phyloP scores from a whole-genome alignment of 2,113 vertebrate species.

The Montifringilla adamsi region DNA sequence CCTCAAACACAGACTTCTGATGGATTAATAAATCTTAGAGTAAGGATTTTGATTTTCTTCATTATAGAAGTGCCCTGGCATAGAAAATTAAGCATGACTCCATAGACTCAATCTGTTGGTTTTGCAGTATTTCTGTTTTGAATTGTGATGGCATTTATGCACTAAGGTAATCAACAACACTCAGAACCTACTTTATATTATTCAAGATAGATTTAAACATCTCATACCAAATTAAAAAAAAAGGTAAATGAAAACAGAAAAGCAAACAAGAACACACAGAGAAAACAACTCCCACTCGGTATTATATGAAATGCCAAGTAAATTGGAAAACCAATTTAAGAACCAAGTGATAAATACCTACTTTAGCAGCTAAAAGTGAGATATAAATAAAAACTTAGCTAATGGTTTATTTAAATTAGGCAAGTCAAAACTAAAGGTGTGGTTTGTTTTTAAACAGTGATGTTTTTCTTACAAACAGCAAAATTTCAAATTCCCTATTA shows the following conservation, averaged over 20 bases:
- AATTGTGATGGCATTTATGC: background rate
- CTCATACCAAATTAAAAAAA: background rate
- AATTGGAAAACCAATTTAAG: background rate
- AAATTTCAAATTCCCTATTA: background rate
- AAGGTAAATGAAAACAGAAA: background rate
- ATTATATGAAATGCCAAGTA: background rate
- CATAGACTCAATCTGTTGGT: background rate
- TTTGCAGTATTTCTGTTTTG: background rate
- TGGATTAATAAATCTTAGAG: background rate
- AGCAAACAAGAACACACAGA: background rate
- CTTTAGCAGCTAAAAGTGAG: background rate
- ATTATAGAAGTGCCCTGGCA: background rate
- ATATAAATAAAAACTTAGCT: background rate
- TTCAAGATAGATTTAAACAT: background rate
- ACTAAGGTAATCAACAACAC: background rate
- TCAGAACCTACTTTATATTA: background rate
- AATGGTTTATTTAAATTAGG: background rate
- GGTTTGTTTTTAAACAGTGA: background rate
- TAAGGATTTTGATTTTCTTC: background rate
- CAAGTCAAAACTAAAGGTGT: background rate
- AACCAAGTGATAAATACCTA: background rate
- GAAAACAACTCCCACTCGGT: rapidly evolving
- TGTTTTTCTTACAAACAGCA: background rate
- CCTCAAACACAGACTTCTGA: background rate
- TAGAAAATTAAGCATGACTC: background rate